phyloP scores from a whole-genome alignment of 1,140 invertebrate genomes.

The Monochamus saltuarius region DNA sequence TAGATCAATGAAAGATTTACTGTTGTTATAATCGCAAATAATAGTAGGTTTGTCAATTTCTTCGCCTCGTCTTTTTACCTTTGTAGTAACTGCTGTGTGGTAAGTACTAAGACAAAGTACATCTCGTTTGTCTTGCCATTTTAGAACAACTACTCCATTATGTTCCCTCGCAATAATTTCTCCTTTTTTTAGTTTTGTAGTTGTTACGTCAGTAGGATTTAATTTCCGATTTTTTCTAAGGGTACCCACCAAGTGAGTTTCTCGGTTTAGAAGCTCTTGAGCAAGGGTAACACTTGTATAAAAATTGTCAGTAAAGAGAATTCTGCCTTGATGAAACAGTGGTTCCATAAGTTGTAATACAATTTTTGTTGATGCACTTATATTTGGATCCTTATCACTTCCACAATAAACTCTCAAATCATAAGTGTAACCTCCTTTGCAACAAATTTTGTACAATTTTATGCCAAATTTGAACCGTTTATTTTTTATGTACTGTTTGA shows the following conservation, averaged over 20 bases:
- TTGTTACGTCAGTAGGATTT: constrained; percentile 45
- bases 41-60: constrained; percentile 43
- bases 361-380: constrained; percentile 9
- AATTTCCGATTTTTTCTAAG: constrained; percentile 48
- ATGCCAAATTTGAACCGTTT: constrained; percentile 34
- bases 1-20: constrained; percentile 37
- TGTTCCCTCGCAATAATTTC: constrained; percentile 44
- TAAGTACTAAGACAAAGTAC: constrained; percentile 51
- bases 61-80: neutral
- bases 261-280: constrained; percentile 47
- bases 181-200: constrained; percentile 48
- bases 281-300: constrained; percentile 36
- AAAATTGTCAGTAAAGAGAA: constrained; percentile 18
- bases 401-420: constrained; percentile 44
- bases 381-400: constrained; percentile 22
- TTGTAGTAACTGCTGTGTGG: constrained; percentile 24
- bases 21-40: constrained; percentile 51
- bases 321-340: constrained; percentile 24
- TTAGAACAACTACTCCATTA: constrained; percentile 48
- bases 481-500: constrained; percentile 27
- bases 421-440: constrained; percentile 42
- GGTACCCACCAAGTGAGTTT: constrained; percentile 55
- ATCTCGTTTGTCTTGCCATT: constrained; percentile 53
- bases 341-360: constrained; percentile 14
- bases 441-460: constrained; percentile 49